Evolutionary conservation across 1,140 invertebrate species (phyloP).

Genomic region (Drosophila chauvacae): DNA sequence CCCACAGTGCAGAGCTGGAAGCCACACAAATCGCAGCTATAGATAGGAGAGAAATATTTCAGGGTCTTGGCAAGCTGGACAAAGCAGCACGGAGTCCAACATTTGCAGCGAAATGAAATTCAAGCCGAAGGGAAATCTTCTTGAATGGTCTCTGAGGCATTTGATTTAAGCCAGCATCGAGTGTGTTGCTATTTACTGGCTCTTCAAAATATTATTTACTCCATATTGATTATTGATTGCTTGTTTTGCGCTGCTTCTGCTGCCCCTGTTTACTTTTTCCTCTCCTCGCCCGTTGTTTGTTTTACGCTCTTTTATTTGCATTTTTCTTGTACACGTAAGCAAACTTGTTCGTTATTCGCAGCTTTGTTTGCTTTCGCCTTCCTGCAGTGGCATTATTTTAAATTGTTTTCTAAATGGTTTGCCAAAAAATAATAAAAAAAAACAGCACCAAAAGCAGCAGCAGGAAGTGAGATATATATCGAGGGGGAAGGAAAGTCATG

Average conservation of each 20-base stretch:
- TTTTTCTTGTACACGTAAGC: conserved; percentile 25
- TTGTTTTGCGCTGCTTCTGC: conserved; percentile 21
- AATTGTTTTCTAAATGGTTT: conserved; percentile 69
- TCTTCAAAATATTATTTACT: conserved; percentile 44
- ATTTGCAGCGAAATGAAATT: conserved; percentile 39
- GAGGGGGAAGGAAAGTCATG: conserved; percentile 4
- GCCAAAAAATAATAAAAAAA: conserved; percentile 28
- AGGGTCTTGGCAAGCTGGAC: background rate
- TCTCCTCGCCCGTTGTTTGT: conserved; percentile 32
- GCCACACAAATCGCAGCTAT: conserved; percentile 11
- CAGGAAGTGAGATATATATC: conserved; percentile 23
- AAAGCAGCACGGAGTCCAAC: conserved; percentile 16
- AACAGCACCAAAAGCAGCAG: background rate
- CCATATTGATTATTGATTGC: conserved; percentile 53
- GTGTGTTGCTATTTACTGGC: conserved; percentile 24
- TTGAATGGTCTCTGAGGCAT: conserved; percentile 6
- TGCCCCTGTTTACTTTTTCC: conserved; percentile 30
- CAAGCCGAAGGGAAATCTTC: conserved; percentile 19
- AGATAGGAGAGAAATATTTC: background rate
- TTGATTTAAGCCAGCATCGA: conserved; percentile 22
- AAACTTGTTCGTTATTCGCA: conserved; percentile 37
- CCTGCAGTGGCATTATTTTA: conserved; percentile 60
- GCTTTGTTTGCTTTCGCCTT: conserved; percentile 50
- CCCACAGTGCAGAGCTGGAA: conserved; percentile 8
- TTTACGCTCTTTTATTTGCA: conserved; percentile 51